Percentiles rank a stretch among this genome's conserved stretches.
Conservation (phyloP, 2,888 invertebrate species). For the Scaptomyza reducta region DNA sequence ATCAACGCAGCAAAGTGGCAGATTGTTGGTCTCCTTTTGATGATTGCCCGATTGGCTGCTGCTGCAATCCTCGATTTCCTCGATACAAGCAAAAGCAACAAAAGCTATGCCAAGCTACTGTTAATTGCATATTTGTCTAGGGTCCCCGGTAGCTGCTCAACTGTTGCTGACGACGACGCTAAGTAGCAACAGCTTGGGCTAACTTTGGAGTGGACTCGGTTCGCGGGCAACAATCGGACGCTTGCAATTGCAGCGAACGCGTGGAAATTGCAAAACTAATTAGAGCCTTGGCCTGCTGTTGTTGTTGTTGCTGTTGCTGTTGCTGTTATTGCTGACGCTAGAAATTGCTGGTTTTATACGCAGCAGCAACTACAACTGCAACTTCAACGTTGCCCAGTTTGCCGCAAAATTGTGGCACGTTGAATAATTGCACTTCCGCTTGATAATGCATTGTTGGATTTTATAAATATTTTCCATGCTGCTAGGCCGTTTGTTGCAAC, state of each 20-base stretch:
- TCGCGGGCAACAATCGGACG: conserved; percentile 21
- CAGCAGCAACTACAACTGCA: conserved; percentile 39
- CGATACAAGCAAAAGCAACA: conserved; percentile 39
- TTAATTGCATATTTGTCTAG: conserved; percentile 80
- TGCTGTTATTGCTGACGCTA: conserved; percentile 50
- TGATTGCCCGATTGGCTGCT: conserved; percentile 57
- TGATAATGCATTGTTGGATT: conserved; percentile 79
- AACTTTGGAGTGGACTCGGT: conserved; percentile 20
- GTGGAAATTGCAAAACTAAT: conserved; percentile 80
- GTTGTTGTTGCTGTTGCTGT: conserved; percentile 39
- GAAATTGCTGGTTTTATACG: conserved; percentile 77
- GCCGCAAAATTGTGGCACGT: conserved; percentile 78
- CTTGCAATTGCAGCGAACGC: conserved; percentile 62
- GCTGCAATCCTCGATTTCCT: conserved; percentile 50
- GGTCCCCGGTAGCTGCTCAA: conserved; percentile 55
- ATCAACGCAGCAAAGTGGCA: conserved; percentile 61
- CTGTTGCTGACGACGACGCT: conserved; percentile 64
- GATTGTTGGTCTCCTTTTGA: conserved; percentile 52
- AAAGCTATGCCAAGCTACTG: conserved; percentile 43
- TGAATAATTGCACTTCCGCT: conserved; percentile 80
- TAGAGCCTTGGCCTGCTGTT: conserved; percentile 73
- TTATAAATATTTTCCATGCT: conserved; percentile 76
- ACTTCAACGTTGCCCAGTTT: conserved; percentile 49
- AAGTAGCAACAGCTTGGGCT: conserved; percentile 70
- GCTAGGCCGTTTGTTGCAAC: conserved; percentile 36